A percentile compares a stretch with the other conserved stretches of the same genome.
phyloP scores from a whole-genome alignment of 2,113 vertebrate species.

The Parotia lawesii region DNA sequence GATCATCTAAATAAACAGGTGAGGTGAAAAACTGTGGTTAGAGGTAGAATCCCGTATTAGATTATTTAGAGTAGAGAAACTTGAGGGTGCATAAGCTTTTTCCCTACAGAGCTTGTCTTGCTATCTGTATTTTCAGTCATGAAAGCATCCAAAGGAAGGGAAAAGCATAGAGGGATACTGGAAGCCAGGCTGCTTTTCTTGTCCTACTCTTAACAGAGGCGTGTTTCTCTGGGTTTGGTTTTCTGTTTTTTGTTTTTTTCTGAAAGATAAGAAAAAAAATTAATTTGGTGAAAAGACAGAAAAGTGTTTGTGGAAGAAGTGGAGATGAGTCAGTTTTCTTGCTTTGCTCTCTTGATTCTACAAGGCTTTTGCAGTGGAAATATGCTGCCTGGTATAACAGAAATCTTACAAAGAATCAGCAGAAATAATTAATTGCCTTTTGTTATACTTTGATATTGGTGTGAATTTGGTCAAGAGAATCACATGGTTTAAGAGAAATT shows the following conservation, averaged over 20 bases:
- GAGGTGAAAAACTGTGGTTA: neutral
- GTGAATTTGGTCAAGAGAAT: neutral
- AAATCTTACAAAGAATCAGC: neutral
- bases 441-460: neutral
- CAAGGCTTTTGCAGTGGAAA: neutral
- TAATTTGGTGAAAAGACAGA: neutral
- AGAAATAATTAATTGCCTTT: neutral
- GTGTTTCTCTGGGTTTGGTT: neutral
- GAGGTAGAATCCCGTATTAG: neutral
- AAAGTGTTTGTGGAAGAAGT: neutral
- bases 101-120: neutral
- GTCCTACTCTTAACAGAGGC: neutral
- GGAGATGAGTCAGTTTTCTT: neutral
- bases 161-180: neutral
- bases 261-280: neutral
- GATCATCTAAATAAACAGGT: neutral
- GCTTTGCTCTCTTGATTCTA: slow-evolving; percentile 2
- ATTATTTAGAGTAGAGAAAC: neutral
- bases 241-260: neutral
- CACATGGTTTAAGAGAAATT: neutral
- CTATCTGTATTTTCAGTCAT: neutral
- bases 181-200: neutral
- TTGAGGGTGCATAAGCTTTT: neutral
- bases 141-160: neutral
- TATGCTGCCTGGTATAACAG: neutral